phyloP scores from a whole-genome alignment of 2,797 vertebrate genomes.

The Lepus townsendii region DNA sequence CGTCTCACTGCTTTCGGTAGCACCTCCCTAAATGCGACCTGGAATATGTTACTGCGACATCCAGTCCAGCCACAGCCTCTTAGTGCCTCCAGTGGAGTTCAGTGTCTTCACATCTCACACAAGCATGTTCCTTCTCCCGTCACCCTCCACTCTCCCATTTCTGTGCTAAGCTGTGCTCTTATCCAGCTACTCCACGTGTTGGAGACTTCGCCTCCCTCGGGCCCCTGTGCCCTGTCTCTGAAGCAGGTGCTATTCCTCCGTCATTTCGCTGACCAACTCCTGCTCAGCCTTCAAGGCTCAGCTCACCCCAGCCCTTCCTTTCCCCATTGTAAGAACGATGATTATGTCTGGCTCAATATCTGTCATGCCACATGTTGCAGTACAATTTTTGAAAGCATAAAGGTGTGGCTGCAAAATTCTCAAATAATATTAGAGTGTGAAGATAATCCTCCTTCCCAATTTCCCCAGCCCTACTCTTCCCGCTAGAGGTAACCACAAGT shows the following conservation, averaged over 20 bases:
- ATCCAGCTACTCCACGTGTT: rapidly evolving
- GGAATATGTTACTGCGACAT: not conserved
- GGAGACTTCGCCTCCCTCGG: not conserved
- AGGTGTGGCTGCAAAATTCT: not conserved
- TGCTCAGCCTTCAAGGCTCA: not conserved
- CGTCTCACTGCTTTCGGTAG: not conserved
- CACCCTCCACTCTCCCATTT: not conserved
- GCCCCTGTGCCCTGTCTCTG: not conserved
- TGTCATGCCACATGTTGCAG: not conserved
- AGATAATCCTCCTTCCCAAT: not conserved
- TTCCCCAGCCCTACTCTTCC: not conserved
- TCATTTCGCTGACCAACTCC: not conserved
- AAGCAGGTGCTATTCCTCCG: not conserved
- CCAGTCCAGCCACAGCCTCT: not conserved
- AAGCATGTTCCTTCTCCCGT: not conserved
- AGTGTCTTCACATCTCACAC: not conserved
- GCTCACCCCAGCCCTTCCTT: not conserved
- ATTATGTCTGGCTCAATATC: not conserved
- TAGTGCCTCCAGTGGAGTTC: not conserved
- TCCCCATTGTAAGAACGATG: not conserved
- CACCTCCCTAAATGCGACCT: not conserved
- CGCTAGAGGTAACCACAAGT: not conserved
- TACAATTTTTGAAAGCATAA: not conserved
- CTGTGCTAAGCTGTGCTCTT: not conserved
- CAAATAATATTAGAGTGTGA: not conserved